These are phyloP conservation scores for Desoria tigrina DNA, from an alignment of 2,888 invertebrate genomes.

Conservation along the genomic window DNA sequence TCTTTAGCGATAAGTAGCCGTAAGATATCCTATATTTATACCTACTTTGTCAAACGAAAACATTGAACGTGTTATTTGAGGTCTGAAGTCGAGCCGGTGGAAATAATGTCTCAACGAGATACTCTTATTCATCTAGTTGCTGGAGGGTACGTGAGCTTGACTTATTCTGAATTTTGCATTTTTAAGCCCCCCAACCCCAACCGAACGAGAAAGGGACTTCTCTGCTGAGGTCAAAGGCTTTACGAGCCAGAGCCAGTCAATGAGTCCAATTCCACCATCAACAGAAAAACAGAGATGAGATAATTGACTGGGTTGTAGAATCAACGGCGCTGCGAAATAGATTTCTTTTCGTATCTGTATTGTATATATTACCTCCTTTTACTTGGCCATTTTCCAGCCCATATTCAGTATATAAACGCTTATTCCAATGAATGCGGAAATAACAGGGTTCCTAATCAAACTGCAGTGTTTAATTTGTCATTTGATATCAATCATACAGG, in stretches of 20 bases:
- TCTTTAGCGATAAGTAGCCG: too few species aligned
- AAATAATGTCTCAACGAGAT: slow-evolving; percentile 62
- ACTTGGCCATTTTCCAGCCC: slow-evolving; percentile 10
- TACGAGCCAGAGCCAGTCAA: too few species aligned
- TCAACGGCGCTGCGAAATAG: too few species aligned
- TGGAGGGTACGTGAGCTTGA: slow-evolving; percentile 79
- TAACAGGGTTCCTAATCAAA: too few species aligned
- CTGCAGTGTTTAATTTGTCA: too few species aligned
- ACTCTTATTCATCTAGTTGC: slow-evolving; percentile 90
- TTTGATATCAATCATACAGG: slow-evolving; percentile 61
- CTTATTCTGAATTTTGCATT: slow-evolving; percentile 41
- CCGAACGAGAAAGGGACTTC: neutral
- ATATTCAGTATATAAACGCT: slow-evolving; percentile 11
- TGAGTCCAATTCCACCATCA: too few species aligned
- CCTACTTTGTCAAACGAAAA: neutral
- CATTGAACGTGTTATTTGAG: slow-evolving; percentile 39
- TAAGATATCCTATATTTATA: too few species aligned
- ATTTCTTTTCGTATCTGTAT: too few species aligned
- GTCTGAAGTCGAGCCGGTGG: slow-evolving; percentile 31
- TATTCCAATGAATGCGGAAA: neutral
- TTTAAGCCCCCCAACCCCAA: slow-evolving; percentile 7
- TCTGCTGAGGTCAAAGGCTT: too few species aligned
- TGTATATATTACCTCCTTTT: slow-evolving; percentile 6
- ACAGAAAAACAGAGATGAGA: too few species aligned
- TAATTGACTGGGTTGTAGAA: too few species aligned